Base-by-base conservation (phyloP, 2,888 invertebrate genomes). In the Parnassius glacialis region DNA sequence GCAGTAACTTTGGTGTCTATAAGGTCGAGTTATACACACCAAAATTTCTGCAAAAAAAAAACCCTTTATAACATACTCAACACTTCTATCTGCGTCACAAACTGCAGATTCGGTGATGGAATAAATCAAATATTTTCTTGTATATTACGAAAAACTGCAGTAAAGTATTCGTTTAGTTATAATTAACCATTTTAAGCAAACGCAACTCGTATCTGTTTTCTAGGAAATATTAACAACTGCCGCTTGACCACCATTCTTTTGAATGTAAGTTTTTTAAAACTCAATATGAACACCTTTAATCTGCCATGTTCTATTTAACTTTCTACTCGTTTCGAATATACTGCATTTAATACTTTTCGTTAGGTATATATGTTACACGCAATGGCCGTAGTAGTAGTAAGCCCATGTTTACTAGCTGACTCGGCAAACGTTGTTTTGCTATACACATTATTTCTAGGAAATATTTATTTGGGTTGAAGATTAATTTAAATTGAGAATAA, bases 211-310 rank as follows among this genome's bases (percentile, higher is more conserved):
- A 63, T 65, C 66, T 66, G 64, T 68, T 62, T 51, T 62, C 61
- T 65, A 71, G 74, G 75, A 73, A 74, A 74, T 70, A 68, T 69
- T 73, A 65, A 65, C 68, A 71, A 71, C 70, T 71, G 70, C 69
- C 70, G 64, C 79, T 76, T 75, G 76, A 78, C 75, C 76, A 75
- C 75, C 70, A 74, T 73, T 67, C 64, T 65, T 67, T 57, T 58
- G 64, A 65, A 64, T 65, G 66, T 64, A 66, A 65, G 60, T 59
- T 61, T 59, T 62, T 52, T 62, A 45, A 61, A 67, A 61, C 52
- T 57, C 48, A 58, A 53, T 50, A 53, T 58, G 50, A 62, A 53
- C 54, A 51, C 42, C 43, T 58, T 16, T 50, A 52, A 47, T 25
- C 43, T 41, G 34, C 12, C 16, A 52, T 42, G 41, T 56, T 51